phyloP scores from a whole-genome alignment of 2,113 vertebrate genomes.

The Thinocorus orbignyianus region DNA sequence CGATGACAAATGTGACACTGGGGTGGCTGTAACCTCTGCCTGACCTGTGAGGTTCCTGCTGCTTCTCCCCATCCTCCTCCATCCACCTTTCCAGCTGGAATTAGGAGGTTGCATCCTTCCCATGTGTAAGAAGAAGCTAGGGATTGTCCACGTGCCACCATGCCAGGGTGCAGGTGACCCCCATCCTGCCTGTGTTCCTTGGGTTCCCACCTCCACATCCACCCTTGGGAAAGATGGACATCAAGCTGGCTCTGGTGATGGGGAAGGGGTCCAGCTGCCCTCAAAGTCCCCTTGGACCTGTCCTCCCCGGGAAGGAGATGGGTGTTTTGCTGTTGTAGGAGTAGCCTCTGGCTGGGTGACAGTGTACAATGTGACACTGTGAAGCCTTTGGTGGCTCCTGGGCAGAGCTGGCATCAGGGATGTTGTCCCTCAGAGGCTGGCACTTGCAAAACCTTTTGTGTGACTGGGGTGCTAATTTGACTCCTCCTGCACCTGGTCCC shows the following conservation, averaged over 20 bases:
- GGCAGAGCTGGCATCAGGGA: neutral
- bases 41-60: neutral
- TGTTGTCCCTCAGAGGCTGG: neutral
- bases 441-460: neutral
- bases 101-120: neutral
- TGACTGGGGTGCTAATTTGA: neutral
- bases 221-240: neutral
- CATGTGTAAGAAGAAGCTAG: neutral
- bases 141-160: neutral
- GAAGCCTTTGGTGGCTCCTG: neutral
- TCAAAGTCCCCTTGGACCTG: neutral
- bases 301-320: rapidly evolving
- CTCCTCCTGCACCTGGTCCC: neutral
- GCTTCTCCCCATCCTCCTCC: neutral
- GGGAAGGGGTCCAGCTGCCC: neutral
- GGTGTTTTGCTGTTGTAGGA: no score
- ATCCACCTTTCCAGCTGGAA: neutral
- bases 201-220: neutral
- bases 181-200: rapidly evolving
- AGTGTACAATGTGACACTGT: neutral
- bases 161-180: neutral
- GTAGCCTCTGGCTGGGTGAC: neutral
- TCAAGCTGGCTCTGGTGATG: neutral
- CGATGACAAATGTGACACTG: neutral
- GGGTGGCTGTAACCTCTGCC: neutral